Evolutionary conservation across 1,140 invertebrate genomes (phyloP).

Genomic region (Penaeus indicus): DNA sequence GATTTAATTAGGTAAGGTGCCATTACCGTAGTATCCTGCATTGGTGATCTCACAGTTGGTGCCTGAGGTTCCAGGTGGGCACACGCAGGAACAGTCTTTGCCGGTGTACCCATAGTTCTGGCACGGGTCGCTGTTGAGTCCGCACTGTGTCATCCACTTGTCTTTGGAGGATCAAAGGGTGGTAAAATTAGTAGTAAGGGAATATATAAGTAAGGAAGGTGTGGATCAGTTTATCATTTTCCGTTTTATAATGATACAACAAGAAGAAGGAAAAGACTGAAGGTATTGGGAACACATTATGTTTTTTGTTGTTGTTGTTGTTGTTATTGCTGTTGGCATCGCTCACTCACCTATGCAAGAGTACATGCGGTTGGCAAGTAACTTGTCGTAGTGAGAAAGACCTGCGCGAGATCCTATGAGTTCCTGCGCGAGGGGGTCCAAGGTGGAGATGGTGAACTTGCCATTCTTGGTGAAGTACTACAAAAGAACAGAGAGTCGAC

Average conservation of each 20-base stretch:
- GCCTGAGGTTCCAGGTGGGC: slow-evolving; percentile 22
- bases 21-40: slow-evolving; percentile 13
- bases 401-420: slow-evolving; percentile 5
- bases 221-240: not conserved
- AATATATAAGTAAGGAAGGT: not conserved
- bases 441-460: not conserved
- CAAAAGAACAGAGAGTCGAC: not conserved
- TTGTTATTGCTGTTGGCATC: not conserved
- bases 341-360: not conserved
- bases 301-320: not conserved
- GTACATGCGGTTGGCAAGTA: slow-evolving; percentile 12
- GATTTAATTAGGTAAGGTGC: too few species aligned
- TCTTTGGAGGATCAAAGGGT: not conserved
- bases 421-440: not conserved
- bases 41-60: slow-evolving; percentile 4
- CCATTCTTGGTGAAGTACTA: slow-evolving; percentile 3
- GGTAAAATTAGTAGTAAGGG: not conserved
- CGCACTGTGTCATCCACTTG: slow-evolving; percentile 21
- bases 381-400: slow-evolving; percentile 10
- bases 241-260: not conserved
- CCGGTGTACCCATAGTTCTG: slow-evolving; percentile 35
- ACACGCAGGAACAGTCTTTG: slow-evolving; percentile 40
- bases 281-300: not conserved
- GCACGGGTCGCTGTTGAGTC: not conserved
- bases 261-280: not conserved